Percentiles rank a stretch among this genome's conserved stretches.
These are phyloP conservation scores for Lepidocolaptes lacrymiger DNA, from an alignment of 2,797 vertebrate genomes.

Conservation along the genomic window DNA sequence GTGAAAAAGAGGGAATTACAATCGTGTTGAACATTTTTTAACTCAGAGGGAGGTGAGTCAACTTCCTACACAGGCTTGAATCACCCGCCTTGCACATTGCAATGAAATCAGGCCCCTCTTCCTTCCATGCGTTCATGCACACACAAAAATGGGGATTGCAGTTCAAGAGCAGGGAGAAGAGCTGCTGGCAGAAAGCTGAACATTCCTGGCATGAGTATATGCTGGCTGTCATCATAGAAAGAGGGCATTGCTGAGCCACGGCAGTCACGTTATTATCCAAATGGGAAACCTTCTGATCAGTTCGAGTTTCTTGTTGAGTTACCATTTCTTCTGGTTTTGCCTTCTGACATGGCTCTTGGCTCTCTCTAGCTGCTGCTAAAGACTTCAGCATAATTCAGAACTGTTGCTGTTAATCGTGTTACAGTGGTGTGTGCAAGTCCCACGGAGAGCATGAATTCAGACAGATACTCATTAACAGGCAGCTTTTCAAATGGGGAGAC, in stretches of 20 bases:
- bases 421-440: not conserved
- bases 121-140: not conserved
- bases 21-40: not conserved
- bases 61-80: conserved; percentile 17
- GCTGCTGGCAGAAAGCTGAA: not conserved
- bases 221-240: not conserved
- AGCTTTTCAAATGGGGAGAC: not conserved
- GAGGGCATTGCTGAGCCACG: not conserved
- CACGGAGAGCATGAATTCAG: not conserved
- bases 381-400: not conserved
- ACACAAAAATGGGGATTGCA: not conserved
- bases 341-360: not conserved
- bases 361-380: not conserved
- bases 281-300: not conserved
- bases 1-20: conserved; percentile 29
- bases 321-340: not conserved
- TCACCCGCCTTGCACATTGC: not conserved
- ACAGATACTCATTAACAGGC: not conserved
- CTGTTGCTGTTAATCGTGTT: not conserved
- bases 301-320: not conserved
- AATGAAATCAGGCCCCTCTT: not conserved
- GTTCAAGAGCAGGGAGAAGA: not conserved
- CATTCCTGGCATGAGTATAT: not conserved
- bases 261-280: not conserved
- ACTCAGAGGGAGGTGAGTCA: conserved; percentile 36